Evolutionary conservation across 2,797 vertebrate species (phyloP), one percentile per base, ranked within the genome.

Genomic region (Esox masquinongy): DNA sequence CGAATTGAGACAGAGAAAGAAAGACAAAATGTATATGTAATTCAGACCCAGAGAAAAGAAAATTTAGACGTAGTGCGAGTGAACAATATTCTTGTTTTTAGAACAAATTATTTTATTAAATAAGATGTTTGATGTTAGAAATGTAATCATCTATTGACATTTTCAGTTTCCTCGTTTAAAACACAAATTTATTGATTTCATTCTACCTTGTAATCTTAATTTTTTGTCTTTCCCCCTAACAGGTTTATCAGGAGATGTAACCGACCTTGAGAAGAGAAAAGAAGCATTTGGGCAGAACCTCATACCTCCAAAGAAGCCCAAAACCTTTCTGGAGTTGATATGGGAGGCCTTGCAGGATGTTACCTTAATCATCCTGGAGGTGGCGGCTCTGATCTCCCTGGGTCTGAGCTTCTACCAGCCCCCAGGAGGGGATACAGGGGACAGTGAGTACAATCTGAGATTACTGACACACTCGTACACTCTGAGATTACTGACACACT

Each of bases 281-380:
- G 96, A 96, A 93, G 87, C 96, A 90, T 99, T 93, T 89, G 97
- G 97, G 88, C 87, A 91, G 94, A 99, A 99, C 94, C 93, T 99
- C 92, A 99, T 99, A 97, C 98, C 98, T 97, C 98, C 98, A 93
- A 99, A 99, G 95, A 99, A 97, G 97, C 96, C 97, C 96, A 99
- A 99, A 97, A 99, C 98, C 82, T 99, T 99, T 94, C 91, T 99
- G 92, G 96, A 99, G 90, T 95, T 99, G 84, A 96, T 99, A 79
- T 99, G 98, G 97, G 98, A 99, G 92, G 98, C 98, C 0, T 94
- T 99, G 87, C 98, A 99, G 92, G 98, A 99, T 0, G 98, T 99
- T 88, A 99, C 98, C 26, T 96, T 99, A 78, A 99, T 99, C 86
- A 99, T 99, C 91, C 93, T 99, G 89, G 98, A 99, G 93, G 90